These are phyloP conservation scores for Sparus aurata DNA, from an alignment of 2,797 vertebrate species.

Conservation along the genomic window DNA sequence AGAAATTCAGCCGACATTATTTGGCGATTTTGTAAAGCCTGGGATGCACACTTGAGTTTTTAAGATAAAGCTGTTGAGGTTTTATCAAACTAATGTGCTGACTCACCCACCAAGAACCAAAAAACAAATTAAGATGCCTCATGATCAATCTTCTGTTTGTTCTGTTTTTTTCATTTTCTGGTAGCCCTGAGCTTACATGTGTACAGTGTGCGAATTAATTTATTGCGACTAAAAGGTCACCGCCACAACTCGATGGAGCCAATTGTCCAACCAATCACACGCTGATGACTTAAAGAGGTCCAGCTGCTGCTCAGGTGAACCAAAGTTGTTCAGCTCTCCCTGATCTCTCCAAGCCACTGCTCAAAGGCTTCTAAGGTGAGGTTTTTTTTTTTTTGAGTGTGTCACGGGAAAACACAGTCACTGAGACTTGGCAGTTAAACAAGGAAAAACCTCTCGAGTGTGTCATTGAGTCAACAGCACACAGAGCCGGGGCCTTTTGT, in stretches of 20 bases:
- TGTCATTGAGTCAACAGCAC: constrained; percentile 5
- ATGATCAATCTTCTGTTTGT: too few relatives aligned
- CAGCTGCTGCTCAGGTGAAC: constrained; percentile 8
- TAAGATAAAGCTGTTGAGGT: too few relatives aligned
- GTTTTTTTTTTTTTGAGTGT: neutral
- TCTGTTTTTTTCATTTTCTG: too few relatives aligned
- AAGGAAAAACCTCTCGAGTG: neutral
- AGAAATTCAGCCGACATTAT: too few relatives aligned
- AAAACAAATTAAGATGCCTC: too few relatives aligned
- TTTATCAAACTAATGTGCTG: too few relatives aligned
- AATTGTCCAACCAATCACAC: neutral
- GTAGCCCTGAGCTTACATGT: too few relatives aligned
- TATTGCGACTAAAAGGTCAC: neutral
- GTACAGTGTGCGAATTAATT: too few relatives aligned
- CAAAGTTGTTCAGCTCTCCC: neutral
- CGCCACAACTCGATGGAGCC: neutral
- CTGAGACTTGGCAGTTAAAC: neutral
- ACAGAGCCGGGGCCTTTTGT: neutral
- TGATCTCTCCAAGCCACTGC: too few relatives aligned
- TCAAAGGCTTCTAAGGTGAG: neutral
- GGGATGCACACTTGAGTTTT: too few relatives aligned
- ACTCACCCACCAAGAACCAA: too few relatives aligned
- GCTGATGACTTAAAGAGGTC: neutral
- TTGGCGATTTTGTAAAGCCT: too few relatives aligned
- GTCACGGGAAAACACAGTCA: neutral